phyloP scores from a whole-genome alignment of 1,140 invertebrate species.

The Drosophila tsacasi region DNA sequence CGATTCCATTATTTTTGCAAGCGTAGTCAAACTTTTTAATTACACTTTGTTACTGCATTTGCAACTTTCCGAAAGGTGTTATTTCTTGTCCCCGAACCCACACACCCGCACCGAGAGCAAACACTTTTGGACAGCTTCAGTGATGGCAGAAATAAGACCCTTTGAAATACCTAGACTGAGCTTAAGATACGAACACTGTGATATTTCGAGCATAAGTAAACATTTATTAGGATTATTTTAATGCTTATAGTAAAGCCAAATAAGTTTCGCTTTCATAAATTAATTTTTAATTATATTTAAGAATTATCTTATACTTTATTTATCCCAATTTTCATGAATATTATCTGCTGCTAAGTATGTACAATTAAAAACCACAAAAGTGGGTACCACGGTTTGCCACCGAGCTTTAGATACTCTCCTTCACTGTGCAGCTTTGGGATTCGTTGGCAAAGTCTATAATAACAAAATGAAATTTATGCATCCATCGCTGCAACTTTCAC shows the following conservation, averaged over 20 bases:
- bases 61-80: constrained; percentile 69
- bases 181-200: not conserved
- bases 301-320: too few relatives aligned
- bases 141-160: not conserved
- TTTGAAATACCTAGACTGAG: not conserved
- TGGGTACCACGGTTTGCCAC: not conserved
- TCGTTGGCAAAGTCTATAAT: constrained; percentile 63
- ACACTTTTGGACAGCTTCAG: constrained; percentile 21
- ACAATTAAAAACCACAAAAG: not conserved
- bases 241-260: not conserved
- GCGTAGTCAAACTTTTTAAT: constrained; percentile 72
- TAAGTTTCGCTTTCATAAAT: too few relatives aligned
- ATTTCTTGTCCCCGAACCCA: constrained; percentile 30
- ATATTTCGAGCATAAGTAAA: not conserved
- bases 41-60: constrained; percentile 67
- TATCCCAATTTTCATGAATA: not conserved
- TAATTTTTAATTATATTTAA: not conserved
- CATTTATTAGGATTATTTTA: not conserved
- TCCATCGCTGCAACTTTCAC: constrained; percentile 32
- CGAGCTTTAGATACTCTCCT: not conserved
- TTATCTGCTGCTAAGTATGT: too few relatives aligned
- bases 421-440: constrained; percentile 19
- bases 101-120: constrained; percentile 32
- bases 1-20: constrained; percentile 75
- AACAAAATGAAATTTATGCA: constrained; percentile 75